phyloP scores from a whole-genome alignment of 2,888 invertebrate species.

The Anaspis maculata region DNA sequence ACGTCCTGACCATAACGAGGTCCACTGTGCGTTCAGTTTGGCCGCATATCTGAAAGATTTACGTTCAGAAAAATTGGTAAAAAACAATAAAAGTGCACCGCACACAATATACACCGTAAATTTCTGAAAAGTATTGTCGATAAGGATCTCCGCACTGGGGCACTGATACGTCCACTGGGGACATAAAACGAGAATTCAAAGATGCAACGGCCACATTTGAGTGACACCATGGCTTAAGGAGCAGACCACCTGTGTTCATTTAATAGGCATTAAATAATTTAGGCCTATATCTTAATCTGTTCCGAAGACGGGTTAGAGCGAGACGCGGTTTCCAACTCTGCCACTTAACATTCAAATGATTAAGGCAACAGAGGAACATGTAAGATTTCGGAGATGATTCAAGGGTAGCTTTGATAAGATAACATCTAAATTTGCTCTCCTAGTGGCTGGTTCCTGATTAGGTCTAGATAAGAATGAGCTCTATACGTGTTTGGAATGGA shows the following conservation, averaged over 20 bases:
- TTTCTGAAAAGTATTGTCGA: slow-evolving; percentile 2
- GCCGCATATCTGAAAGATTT: no score
- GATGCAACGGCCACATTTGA: slow-evolving; percentile 3
- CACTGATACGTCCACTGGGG: slow-evolving; percentile 1
- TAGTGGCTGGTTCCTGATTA: slow-evolving; percentile 22
- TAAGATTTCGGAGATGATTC: slow-evolving; percentile 19
- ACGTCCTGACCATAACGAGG: no score
- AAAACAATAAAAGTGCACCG: background rate
- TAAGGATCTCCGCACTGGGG: slow-evolving; percentile 9
- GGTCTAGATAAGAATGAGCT: slow-evolving; percentile 21
- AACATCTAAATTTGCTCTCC: slow-evolving; percentile 24
- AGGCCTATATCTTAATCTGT: slow-evolving; percentile 8
- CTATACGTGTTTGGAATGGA: slow-evolving; percentile 25
- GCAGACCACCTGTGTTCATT: slow-evolving; percentile 15
- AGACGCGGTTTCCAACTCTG: background rate
- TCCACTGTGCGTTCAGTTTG: no score
- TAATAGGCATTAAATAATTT: slow-evolving; percentile 15
- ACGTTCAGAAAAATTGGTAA: background rate
- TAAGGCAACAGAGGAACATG: slow-evolving; percentile 14
- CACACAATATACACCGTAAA: slow-evolving; percentile 5
- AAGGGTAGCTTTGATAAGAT: slow-evolving; percentile 21
- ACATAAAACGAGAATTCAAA: slow-evolving; percentile 8
- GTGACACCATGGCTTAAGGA: slow-evolving; percentile 4
- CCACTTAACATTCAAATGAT: slow-evolving; percentile 16
- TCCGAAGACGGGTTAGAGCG: slow-evolving; percentile 1